Percentiles rank a stretch among this genome's conserved stretches.
phyloP scores from a whole-genome alignment of 2,113 vertebrate species.

The mouse (Mus musculus) region DNA sequence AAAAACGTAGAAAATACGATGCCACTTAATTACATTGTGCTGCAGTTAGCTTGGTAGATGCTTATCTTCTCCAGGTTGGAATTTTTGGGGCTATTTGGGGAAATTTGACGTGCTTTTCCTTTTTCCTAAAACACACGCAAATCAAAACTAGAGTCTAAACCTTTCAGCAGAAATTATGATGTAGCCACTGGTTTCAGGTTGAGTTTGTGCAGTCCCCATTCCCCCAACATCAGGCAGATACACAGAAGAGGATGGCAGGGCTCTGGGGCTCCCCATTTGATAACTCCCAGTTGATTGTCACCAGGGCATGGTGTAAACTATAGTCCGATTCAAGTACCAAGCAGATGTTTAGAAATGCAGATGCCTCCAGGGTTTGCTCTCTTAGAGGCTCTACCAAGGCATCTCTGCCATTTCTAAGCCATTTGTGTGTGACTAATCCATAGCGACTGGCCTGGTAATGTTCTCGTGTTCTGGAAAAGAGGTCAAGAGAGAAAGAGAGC shows the following conservation, averaged over 20 bases:
- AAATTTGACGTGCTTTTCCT: neutral
- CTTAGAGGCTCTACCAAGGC: constrained; percentile 17
- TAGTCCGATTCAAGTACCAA: neutral
- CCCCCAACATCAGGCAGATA: neutral
- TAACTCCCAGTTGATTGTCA: neutral
- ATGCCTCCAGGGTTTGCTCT: neutral
- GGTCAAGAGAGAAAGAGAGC: neutral
- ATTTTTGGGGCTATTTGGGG: constrained; percentile 20
- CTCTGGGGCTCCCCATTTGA: neutral
- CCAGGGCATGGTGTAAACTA: neutral
- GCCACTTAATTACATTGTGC: constrained; percentile 11
- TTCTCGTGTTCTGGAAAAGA: neutral
- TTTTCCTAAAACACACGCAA: neutral
- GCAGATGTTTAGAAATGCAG: neutral
- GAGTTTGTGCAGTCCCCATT: neutral
- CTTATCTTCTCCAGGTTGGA: constrained; percentile 50
- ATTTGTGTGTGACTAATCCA: neutral
- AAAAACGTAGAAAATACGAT: constrained; percentile 3
- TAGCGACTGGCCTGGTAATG: neutral
- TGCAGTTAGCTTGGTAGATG: neutral
- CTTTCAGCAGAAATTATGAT: constrained; percentile 1
- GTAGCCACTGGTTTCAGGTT: neutral
- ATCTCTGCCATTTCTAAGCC: constrained; percentile 13
- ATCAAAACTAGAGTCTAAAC: constrained; percentile 20
- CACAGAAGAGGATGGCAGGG: neutral